phyloP scores from a whole-genome alignment of 2,113 vertebrate species.

The Suncus etruscus region DNA sequence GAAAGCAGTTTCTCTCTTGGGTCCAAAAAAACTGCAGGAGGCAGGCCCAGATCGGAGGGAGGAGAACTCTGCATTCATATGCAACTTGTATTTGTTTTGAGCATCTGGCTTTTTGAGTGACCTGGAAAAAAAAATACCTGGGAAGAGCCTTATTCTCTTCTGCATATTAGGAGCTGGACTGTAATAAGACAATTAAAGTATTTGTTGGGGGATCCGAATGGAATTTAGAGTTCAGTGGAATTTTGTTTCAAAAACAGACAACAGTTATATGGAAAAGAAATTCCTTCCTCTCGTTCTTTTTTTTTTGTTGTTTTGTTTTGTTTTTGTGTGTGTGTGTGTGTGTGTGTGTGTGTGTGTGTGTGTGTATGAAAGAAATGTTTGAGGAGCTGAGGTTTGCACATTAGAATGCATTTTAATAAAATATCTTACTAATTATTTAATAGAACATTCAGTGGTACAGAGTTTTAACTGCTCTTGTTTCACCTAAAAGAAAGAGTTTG shows the following conservation, averaged over 20 bases:
- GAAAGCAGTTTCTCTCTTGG: background rate
- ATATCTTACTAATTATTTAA: background rate
- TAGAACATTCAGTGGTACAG: background rate
- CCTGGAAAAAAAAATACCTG: too few relatives aligned
- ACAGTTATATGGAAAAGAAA: conserved; percentile 55
- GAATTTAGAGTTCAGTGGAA: conserved; percentile 27
- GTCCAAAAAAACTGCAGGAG: background rate
- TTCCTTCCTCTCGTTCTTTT: conserved; percentile 54
- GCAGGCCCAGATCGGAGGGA: background rate
- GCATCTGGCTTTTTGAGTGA: background rate
- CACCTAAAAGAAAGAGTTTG: conserved; percentile 40
- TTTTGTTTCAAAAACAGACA: conserved; percentile 51
- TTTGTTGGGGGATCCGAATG: background rate
- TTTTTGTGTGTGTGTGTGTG: too few relatives aligned
- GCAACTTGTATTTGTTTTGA: background rate
- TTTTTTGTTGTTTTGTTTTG: too few relatives aligned
- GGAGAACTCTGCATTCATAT: background rate
- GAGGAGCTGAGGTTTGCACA: conserved; percentile 38
- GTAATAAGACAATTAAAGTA: background rate
- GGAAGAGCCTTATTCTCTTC: too few relatives aligned
- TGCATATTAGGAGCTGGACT: background rate
- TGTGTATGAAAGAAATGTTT: background rate
- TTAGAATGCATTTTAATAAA: conserved; percentile 40
- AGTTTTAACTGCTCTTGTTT: conserved; percentile 39
- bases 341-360: too few relatives aligned